phyloP scores from a whole-genome alignment of 2,113 vertebrate species.

The Vulpes lagopus region DNA sequence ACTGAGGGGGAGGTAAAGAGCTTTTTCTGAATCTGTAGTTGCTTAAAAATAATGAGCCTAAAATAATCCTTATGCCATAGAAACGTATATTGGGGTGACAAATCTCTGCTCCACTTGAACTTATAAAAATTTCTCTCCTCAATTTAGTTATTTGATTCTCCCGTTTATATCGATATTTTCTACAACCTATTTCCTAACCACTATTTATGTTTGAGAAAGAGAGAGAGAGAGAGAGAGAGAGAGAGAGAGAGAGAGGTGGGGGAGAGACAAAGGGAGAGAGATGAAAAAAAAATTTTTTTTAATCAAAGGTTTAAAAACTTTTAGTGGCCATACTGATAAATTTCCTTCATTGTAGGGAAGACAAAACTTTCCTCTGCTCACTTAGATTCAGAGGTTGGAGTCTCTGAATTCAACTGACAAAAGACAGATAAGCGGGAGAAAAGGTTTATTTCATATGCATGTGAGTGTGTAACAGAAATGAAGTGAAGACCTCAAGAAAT shows the following conservation, averaged over 20 bases:
- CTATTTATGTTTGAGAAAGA: not conserved
- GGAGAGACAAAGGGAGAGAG: not conserved
- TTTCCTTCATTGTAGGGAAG: not conserved
- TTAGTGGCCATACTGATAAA: not conserved
- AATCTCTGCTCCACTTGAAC: not conserved
- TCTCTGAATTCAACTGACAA: not conserved
- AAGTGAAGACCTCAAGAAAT: not conserved
- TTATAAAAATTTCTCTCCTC: not conserved
- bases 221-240: not conserved
- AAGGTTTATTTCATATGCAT: not conserved
- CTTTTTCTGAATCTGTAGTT: not conserved
- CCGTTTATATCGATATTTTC: constrained; percentile 24
- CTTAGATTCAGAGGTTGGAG: not conserved
- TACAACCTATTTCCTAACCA: not conserved
- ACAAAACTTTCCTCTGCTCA: not conserved
- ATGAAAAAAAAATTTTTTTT: not conserved
- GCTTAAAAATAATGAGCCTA: not conserved
- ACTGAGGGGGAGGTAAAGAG: not conserved
- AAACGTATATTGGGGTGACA: not conserved
- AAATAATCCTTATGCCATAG: not conserved
- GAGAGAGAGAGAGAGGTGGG: not conserved
- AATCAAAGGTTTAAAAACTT: not conserved
- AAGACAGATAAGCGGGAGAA: not conserved
- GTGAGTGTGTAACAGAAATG: not conserved
- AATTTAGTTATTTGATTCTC: not conserved